A percentile compares a stretch with the other conserved stretches of the same genome.
Evolutionary conservation across 2,888 invertebrate species (phyloP).

Genomic region (Noctua janthe): DNA sequence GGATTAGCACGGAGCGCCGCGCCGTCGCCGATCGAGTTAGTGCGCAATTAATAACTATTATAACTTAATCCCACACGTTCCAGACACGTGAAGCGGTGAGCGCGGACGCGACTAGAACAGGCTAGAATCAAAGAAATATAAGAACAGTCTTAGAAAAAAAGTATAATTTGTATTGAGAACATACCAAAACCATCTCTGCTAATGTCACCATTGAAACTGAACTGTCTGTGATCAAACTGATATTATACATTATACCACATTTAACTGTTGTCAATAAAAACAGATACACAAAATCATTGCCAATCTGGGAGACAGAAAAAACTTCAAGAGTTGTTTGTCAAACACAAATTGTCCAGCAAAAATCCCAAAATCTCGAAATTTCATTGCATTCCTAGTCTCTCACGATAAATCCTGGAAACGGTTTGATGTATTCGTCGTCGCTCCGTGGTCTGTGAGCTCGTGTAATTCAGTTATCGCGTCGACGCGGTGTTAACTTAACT

Average conservation of each 20-base stretch:
- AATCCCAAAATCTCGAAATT: not conserved
- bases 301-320: not conserved
- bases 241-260: not conserved
- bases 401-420: not conserved
- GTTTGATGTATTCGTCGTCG: conserved; percentile 13
- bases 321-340: not conserved
- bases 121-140: not conserved
- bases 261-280: not conserved
- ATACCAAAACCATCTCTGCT: not conserved
- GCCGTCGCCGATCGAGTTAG: conserved; percentile 72
- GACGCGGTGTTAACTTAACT: conserved; percentile 66
- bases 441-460: conserved; percentile 37
- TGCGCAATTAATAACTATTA: conserved; percentile 75
- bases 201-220: not conserved
- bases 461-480: conserved; percentile 62
- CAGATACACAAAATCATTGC: not conserved
- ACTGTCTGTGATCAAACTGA: not conserved
- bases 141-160: not conserved
- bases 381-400: not conserved
- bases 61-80: conserved; percentile 73
- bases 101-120: conserved; percentile 39
- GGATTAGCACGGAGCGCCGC: conserved; percentile 68
- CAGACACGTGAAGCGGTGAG: conserved; percentile 44
- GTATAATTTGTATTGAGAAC: not conserved
- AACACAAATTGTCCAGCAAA: not conserved